These are phyloP conservation scores for Macaria notata DNA, from an alignment of 2,888 invertebrate species.

Conservation along the genomic window DNA sequence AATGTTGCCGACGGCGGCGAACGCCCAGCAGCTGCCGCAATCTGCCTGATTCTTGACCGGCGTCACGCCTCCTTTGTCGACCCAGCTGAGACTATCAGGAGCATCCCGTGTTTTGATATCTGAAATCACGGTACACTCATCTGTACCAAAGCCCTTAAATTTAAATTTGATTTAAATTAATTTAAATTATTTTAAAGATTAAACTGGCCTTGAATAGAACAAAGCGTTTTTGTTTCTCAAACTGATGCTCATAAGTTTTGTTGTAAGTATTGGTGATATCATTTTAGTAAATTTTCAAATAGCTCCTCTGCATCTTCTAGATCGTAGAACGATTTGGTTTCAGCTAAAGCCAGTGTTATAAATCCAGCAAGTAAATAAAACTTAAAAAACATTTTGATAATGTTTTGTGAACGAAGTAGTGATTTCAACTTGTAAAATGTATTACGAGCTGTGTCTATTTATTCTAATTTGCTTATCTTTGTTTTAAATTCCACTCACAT, in stretches of 20 bases:
- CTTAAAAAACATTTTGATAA: no score
- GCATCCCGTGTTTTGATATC: conserved; percentile 1
- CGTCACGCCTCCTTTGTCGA: neutral
- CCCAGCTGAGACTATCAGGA: conserved; percentile 12
- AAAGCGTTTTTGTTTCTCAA: conserved; percentile 12
- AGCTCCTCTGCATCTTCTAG: conserved; percentile 4
- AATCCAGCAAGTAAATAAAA: no score
- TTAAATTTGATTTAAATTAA: no score
- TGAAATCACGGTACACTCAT: no score
- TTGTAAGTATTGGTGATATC: conserved; percentile 3
- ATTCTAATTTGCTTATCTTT: no score
- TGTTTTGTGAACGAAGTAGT: no score
- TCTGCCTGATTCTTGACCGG: conserved; percentile 3
- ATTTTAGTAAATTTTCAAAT: conserved; percentile 19
- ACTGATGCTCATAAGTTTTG: conserved; percentile 4
- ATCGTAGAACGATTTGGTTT: conserved; percentile 2
- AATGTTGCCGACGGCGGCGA: conserved; percentile 7
- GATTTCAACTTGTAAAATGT: no score
- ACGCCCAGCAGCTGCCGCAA: conserved; percentile 20
- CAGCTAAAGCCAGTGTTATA: neutral
- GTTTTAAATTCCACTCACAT: no score
- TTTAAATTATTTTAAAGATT: neutral
- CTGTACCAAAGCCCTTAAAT: no score
- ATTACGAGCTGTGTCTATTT: no score
- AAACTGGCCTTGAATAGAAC: conserved; percentile 16